Percentiles rank a stretch among this genome's conserved stretches.
phyloP scores from a whole-genome alignment of 2,888 invertebrate species.

The Oscheius sp. region DNA sequence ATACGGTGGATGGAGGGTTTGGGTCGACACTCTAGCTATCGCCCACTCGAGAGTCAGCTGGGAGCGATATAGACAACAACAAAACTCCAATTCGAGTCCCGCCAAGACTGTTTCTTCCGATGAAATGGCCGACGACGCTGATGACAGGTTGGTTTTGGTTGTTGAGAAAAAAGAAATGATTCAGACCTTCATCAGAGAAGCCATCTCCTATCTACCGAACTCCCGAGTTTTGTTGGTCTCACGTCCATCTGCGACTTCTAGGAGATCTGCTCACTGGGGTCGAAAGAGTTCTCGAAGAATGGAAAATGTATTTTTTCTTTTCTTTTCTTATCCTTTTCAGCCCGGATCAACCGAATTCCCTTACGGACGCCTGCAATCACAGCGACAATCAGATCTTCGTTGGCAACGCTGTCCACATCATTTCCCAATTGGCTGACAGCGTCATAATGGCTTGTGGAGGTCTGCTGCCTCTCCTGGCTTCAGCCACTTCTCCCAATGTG shows the following conservation, averaged over 20 bases:
- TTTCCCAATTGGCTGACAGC: conserved; percentile 97
- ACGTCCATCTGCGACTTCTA: conserved; percentile 90
- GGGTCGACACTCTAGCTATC: conserved; percentile 99
- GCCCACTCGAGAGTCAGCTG: conserved; percentile 98
- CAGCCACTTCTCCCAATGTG: conserved; percentile 97
- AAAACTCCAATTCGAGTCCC: conserved; percentile 1
- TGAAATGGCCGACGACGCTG: background rate
- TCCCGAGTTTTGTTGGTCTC: conserved; percentile 99
- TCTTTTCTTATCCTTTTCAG: background rate
- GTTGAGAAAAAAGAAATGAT: background rate
- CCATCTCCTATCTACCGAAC: conserved; percentile 96
- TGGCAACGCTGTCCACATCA: conserved; percentile 97
- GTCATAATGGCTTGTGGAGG: conserved; percentile 87
- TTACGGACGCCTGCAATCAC: conserved; percentile 34
- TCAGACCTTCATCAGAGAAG: conserved; percentile 68
- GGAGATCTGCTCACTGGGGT: conserved; percentile 94
- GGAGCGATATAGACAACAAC: conserved; percentile 84
- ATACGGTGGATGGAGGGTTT: conserved; percentile 99
- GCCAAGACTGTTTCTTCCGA: background rate
- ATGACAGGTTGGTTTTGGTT: background rate
- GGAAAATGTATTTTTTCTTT: conserved; percentile 76
- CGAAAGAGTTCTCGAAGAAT: conserved; percentile 94
- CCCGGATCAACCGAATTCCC: conserved; percentile 21
- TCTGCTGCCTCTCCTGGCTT: conserved; percentile 90
- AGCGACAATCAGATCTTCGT: conserved; percentile 80